These are phyloP conservation scores for Festucalex cinctus DNA, from an alignment of 2,113 vertebrate species.

Conservation along the genomic window DNA sequence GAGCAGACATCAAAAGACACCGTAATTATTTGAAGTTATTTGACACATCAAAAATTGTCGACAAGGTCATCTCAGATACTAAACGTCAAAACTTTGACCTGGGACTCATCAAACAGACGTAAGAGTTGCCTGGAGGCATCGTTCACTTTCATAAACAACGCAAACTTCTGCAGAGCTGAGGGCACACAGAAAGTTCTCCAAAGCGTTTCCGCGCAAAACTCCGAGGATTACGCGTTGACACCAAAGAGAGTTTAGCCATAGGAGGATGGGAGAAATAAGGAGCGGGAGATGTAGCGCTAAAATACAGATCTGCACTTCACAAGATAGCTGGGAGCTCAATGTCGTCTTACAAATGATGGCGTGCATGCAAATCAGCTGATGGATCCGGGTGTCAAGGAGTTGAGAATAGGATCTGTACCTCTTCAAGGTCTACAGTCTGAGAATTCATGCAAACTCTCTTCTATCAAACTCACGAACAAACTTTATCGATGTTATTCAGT, in stretches of 20 bases:
- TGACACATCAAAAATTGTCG: background rate
- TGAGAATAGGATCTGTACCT: slow-evolving; percentile 11
- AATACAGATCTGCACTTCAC: slow-evolving; percentile 53
- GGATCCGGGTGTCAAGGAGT: slow-evolving; percentile 41
- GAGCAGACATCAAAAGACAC: slow-evolving; percentile 7
- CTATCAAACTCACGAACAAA: background rate
- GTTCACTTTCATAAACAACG: slow-evolving; percentile 33
- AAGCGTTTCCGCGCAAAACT: slow-evolving; percentile 8
- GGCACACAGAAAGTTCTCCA: slow-evolving; percentile 17
- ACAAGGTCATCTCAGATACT: slow-evolving; percentile 15
- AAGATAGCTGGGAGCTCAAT: slow-evolving; percentile 38
- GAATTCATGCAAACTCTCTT: slow-evolving; percentile 2
- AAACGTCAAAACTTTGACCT: slow-evolving; percentile 30
- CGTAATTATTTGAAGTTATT: slow-evolving; percentile 19
- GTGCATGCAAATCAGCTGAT: slow-evolving; percentile 52
- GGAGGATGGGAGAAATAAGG: slow-evolving; percentile 40
- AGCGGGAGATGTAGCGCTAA: slow-evolving; percentile 37
- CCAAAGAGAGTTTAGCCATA: slow-evolving; percentile 30
- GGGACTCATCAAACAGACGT: slow-evolving; percentile 26
- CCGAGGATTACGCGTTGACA: slow-evolving; percentile 32
- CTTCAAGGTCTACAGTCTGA: slow-evolving; percentile 15
- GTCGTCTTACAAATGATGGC: slow-evolving; percentile 12
- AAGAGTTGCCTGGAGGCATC: slow-evolving; percentile 30
- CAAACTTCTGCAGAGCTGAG: slow-evolving; percentile 30
- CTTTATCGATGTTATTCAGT: background rate